These are phyloP conservation scores for Porites cylindrica DNA, from an alignment of 92 coral and sea anemone species.

Conservation along the genomic window DNA sequence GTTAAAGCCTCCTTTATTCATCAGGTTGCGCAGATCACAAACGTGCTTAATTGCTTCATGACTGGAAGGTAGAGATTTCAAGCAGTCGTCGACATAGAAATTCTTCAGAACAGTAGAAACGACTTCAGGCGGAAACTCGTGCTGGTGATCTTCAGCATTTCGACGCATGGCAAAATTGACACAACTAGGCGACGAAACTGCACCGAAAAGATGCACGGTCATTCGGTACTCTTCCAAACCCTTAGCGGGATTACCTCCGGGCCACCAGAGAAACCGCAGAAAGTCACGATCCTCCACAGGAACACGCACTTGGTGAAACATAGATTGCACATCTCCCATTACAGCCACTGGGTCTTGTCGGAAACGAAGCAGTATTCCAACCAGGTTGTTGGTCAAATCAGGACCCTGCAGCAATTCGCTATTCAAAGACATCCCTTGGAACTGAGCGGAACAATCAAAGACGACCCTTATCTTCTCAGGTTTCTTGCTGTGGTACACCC, in stretches of 20 bases:
- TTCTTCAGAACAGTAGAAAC: not conserved
- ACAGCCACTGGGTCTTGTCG: conserved; percentile 57
- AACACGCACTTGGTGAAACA: conserved; percentile 60
- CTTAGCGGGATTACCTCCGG: conserved; percentile 39
- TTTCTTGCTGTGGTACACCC: conserved; percentile 53
- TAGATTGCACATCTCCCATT: conserved; percentile 60
- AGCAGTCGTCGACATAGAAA: conserved; percentile 63
- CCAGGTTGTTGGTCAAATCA: conserved; percentile 61
- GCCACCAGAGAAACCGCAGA: conserved; percentile 58
- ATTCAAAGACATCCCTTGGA: not conserved
- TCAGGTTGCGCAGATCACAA: conserved; percentile 8
- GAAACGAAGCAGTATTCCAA: conserved; percentile 56
- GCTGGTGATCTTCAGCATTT: conserved; percentile 16
- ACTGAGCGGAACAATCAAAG: not conserved
- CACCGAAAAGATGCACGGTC: conserved; percentile 68
- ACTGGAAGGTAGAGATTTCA: conserved; percentile 51
- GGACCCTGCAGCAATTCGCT: conserved; percentile 59
- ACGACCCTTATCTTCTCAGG: conserved; percentile 36
- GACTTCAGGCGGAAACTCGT: too few relatives aligned
- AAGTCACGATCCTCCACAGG: conserved; percentile 48
- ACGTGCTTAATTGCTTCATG: conserved; percentile 36
- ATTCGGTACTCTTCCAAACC: conserved; percentile 52
- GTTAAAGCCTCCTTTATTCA: too few relatives aligned
- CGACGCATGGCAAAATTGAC: conserved; percentile 54
- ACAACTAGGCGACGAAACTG: conserved; percentile 53